Conservation (phyloP, 30 jellyfish, hydroid and myxozoan genomes). For the Pelagia noctiluca region DNA sequence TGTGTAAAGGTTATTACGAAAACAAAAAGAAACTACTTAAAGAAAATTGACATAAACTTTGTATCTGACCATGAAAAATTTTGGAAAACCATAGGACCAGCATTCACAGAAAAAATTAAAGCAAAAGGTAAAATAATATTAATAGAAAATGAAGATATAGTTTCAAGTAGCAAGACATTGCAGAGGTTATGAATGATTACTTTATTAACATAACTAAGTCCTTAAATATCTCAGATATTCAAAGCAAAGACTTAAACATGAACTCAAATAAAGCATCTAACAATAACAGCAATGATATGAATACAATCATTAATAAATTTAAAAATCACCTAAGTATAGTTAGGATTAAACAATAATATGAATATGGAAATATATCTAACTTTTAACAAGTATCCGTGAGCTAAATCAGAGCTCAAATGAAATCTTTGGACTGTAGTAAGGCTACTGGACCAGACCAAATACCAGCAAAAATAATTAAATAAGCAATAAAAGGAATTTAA, state of each 20-base stretch:
- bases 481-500: conserved; percentile 3
- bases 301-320: conserved; percentile 20
- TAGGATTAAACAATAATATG: conserved; percentile 25
- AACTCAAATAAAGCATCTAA: conserved; percentile 5
- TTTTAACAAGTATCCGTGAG: conserved; percentile 10
- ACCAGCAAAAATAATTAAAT: conserved; percentile 45
- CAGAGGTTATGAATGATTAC: conserved; percentile 46
- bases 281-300: not conserved
- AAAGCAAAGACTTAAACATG: no score
- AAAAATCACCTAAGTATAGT: conserved; percentile 59
- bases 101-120: conserved; percentile 12
- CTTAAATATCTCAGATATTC: conserved; percentile 18
- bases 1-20: conserved; percentile 14
- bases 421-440: conserved; percentile 3
- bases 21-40: conserved; percentile 13
- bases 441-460: conserved; percentile 23
- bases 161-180: conserved; percentile 39
- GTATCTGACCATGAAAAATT: conserved; percentile 7
- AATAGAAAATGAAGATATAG: conserved; percentile 10
- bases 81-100: conserved; percentile 49
- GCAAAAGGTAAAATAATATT: conserved; percentile 27
- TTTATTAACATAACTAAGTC: conserved; percentile 32
- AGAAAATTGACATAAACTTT: not conserved
- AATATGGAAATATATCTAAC: conserved; percentile 8
- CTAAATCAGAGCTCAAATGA: not conserved